Base-by-base conservation (phyloP, 2,113 vertebrate species). In the Physeter macrocephalus region DNA sequence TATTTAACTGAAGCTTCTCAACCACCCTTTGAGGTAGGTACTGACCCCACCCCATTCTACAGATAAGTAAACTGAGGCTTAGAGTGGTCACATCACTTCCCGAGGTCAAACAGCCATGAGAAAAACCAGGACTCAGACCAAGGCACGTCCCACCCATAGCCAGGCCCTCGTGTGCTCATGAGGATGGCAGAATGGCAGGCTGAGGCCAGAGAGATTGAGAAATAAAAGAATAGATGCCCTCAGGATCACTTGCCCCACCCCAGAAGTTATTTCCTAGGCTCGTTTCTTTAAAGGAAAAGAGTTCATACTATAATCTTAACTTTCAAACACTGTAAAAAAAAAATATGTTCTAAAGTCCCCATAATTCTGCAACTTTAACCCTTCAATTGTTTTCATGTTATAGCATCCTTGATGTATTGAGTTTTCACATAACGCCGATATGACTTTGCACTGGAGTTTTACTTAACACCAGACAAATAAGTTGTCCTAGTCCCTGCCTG, bases 371-470 rank as follows among this genome's bases (percentile, higher is more conserved):
- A 12, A 11, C 3, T 10, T 34, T 18, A 3, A 8, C 29, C 3
- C 36, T 11, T 25, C 1, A 2, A 2, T 6, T 0, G 12, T 59
- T 46, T 18, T n/a, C 21, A 18, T 2, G 13, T 71, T n/a, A n/a
- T 13, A 9, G 3, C 23, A 12, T 8, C 15, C 17, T 67, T 67
- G 1, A 0, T 14, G 13, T 13, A 14, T 17, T 1, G 9, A 34
- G 54, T 14, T 15, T 83, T 5, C 49, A 31, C 7, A 1, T 1
- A 4, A 43, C 0, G 13, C 88, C 25, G 23, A 25, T 29, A 6
- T 5, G 23, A 74, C 9, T 25, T 2, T 18, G 18, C n/a, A 20
- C 74, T 39, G 8, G 5, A 21, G 31, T 61, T 46, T 54, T n/a
- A 62, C 9, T 39, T 23, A 17, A 54, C 59, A 67, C 57, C 81